These are phyloP conservation scores for Antechinus flavipes DNA, from an alignment of 2,113 vertebrate genomes.

Conservation along the genomic window DNA sequence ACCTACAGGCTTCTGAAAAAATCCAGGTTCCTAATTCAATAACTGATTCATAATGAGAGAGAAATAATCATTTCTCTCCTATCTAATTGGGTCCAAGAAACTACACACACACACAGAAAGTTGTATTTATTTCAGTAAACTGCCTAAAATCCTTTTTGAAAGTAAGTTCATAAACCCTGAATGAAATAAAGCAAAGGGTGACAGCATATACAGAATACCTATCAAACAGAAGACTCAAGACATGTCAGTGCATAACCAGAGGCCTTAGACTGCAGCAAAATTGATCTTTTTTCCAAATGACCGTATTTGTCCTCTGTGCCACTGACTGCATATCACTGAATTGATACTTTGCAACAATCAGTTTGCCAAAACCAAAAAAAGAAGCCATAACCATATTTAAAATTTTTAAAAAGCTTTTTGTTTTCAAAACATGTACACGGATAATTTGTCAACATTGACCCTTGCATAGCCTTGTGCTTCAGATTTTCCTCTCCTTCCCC, in stretches of 20 bases:
- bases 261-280: neutral
- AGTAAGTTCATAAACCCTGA: neutral
- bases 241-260: neutral
- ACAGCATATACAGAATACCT: neutral
- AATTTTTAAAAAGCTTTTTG: too few species aligned
- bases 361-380: neutral
- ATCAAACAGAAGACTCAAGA: neutral
- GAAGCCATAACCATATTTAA: neutral
- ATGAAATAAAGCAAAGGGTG: neutral
- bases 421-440: too few species aligned
- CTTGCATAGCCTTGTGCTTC: too few species aligned
- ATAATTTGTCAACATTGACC: too few species aligned
- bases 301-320: neutral
- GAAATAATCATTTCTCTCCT: neutral
- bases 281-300: neutral
- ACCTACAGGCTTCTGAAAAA: neutral
- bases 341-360: neutral
- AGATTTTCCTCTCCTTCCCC: too few species aligned
- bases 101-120: too few species aligned
- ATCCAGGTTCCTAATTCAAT: neutral
- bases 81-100: neutral
- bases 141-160: neutral
- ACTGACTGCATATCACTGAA: neutral
- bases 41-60: neutral
- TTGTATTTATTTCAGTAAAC: neutral